Conservation (phyloP, 2,113 vertebrate species). For the Notechis scutatus region DNA sequence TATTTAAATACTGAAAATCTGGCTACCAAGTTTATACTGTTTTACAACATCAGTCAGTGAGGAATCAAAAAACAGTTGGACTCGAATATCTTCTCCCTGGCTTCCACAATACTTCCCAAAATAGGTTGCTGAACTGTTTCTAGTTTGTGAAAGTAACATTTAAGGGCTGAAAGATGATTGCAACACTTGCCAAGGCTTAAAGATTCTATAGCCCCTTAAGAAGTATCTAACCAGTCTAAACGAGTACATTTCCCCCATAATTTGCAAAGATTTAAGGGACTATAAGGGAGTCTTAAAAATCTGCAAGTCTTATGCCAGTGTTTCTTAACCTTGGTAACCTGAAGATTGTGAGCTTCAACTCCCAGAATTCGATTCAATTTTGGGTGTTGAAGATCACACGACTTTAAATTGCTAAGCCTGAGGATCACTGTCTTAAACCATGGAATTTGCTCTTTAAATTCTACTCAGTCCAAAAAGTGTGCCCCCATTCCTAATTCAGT, state of each 20-base stretch:
- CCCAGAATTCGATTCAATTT: background rate
- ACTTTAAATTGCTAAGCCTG: background rate
- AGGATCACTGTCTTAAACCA: background rate
- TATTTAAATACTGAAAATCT: conserved; percentile 41
- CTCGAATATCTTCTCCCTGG: background rate
- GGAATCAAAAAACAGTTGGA: conserved; percentile 14
- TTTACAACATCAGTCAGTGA: conserved; percentile 33
- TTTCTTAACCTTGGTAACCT: background rate
- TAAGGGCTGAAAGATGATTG: background rate
- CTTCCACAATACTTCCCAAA: background rate
- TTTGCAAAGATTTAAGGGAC: background rate
- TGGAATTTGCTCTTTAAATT: background rate
- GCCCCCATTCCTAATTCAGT: background rate
- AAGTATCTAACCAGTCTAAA: background rate
- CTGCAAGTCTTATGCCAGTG: background rate
- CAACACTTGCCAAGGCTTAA: background rate
- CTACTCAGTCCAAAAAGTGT: background rate
- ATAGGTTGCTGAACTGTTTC: background rate
- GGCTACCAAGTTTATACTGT: conserved; percentile 30
- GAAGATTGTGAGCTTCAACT: background rate
- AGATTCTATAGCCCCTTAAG: background rate
- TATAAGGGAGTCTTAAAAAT: background rate
- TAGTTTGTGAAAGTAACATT: background rate
- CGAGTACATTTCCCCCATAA: background rate
- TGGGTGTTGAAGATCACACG: background rate